Evolutionary conservation across 1,140 invertebrate species (phyloP).

Genomic region (Trinorchestia longiramus): DNA sequence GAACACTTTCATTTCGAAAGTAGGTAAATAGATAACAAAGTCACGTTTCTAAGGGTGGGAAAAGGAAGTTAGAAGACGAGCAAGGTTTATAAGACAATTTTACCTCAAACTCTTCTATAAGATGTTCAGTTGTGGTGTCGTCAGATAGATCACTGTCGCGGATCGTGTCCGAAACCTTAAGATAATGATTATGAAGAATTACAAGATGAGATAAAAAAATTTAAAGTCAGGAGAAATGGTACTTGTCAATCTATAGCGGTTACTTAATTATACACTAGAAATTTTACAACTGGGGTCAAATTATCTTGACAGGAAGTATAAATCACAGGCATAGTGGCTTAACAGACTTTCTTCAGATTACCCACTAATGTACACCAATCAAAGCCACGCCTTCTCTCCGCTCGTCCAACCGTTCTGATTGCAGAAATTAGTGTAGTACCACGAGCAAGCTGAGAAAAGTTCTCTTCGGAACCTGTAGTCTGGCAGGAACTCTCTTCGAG

Average conservation of each 20-base stretch:
- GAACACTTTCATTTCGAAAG: conserved; percentile 44
- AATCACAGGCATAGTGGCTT: neutral
- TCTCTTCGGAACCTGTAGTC: no score
- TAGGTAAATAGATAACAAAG: neutral
- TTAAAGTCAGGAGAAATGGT: neutral
- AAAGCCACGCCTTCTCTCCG: neutral
- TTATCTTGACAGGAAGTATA: neutral
- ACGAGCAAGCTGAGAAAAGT: no score
- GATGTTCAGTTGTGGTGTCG: conserved; percentile 43
- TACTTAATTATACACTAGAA: neutral
- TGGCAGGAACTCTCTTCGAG: no score
- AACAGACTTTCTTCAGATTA: neutral
- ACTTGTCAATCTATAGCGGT: neutral
- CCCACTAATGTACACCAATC: neutral
- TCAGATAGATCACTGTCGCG: conserved; percentile 41
- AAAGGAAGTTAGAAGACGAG: neutral
- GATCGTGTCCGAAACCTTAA: conserved; percentile 40
- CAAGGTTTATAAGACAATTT: neutral
- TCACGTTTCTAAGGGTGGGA: neutral
- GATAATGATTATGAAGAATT: neutral
- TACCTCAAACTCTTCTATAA: conserved; percentile 38
- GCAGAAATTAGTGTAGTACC: neutral
- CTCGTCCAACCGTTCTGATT: neutral
- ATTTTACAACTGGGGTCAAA: neutral
- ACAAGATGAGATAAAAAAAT: neutral